A percentile compares a stretch with the other conserved stretches of the same genome.
Conservation (phyloP, 2,888 invertebrate species). For the Hofmannophila pseudospretella region DNA sequence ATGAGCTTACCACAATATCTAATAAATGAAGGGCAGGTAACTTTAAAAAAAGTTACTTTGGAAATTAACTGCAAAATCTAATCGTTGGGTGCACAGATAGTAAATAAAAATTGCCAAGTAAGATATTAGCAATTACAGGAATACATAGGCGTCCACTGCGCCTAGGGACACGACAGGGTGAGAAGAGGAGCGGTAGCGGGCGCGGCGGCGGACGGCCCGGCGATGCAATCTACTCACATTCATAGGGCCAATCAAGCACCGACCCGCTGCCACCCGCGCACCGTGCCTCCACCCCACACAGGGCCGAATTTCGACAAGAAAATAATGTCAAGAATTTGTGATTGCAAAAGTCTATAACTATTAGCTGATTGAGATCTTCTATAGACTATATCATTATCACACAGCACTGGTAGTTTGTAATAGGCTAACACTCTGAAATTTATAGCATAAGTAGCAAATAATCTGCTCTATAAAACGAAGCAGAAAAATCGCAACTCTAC, state of each 20-base stretch:
- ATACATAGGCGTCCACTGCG: not conserved
- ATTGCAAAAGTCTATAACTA: too few relatives aligned
- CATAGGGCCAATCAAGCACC: constrained; percentile 76
- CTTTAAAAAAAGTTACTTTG: not conserved
- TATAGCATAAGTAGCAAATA: too few relatives aligned
- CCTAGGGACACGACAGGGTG: constrained; percentile 1
- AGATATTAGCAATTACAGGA: constrained; percentile 4
- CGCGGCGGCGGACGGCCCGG: constrained; percentile 30
- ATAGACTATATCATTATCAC: too few relatives aligned
- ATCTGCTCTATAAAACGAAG: too few relatives aligned
- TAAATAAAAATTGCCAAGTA: too few relatives aligned
- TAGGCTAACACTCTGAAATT: too few relatives aligned
- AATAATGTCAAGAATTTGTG: not conserved
- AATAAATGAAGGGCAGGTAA: too few relatives aligned
- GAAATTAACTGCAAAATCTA: not conserved
- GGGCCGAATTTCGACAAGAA: constrained; percentile 33
- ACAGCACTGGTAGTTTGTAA: too few relatives aligned
- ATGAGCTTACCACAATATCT: constrained; percentile 4
- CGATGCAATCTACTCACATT: constrained; percentile 73
- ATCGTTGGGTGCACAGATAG: too few relatives aligned
- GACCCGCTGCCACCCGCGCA: constrained; percentile 59
- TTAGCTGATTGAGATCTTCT: too few relatives aligned
- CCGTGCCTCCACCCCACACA: constrained; percentile 49
- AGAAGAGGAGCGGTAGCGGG: constrained; percentile 14
- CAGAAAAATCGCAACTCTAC: too few relatives aligned